Conservation (phyloP, 1,140 invertebrate species). For the Drosophila obscura region DNA sequence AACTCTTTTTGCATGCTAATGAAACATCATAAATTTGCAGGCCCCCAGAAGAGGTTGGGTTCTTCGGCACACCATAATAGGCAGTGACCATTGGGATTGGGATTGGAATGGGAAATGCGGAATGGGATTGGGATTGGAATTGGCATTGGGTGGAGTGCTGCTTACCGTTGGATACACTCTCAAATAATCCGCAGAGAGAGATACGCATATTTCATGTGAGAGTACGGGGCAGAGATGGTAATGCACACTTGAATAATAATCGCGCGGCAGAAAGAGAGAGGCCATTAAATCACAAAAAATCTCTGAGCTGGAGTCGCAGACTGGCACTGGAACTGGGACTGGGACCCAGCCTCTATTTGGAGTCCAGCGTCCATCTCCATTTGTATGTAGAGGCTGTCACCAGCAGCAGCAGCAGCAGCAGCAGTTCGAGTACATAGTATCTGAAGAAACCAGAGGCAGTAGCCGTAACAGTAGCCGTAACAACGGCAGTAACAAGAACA, state of each 20-base stretch:
- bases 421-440: background rate
- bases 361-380: slow-evolving; percentile 9
- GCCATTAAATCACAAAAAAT: slow-evolving; percentile 64
- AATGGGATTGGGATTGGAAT: too few species aligned
- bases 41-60: slow-evolving; percentile 24
- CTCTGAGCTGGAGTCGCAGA: slow-evolving; percentile 5
- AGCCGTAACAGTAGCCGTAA: slow-evolving; percentile 49
- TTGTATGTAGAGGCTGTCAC: slow-evolving; percentile 10
- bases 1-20: slow-evolving; percentile 73
- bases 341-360: slow-evolving; percentile 17
- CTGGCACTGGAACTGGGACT: too few species aligned
- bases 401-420: slow-evolving; percentile 11
- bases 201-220: slow-evolving; percentile 14
- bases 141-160: too few species aligned
- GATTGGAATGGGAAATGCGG: too few species aligned
- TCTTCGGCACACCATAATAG: too few species aligned
- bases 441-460: slow-evolving; percentile 4
- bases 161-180: too few species aligned
- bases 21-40: slow-evolving; percentile 70
- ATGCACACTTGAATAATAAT: slow-evolving; percentile 65
- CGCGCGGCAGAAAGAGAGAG: slow-evolving; percentile 40
- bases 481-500: slow-evolving; percentile 29
- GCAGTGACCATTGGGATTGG: too few species aligned
- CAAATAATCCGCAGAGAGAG: slow-evolving; percentile 40
- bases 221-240: slow-evolving; percentile 7